Evolutionary conservation across 2,113 vertebrate species (phyloP).

Genomic region (Mastomys natalensis): DNA sequence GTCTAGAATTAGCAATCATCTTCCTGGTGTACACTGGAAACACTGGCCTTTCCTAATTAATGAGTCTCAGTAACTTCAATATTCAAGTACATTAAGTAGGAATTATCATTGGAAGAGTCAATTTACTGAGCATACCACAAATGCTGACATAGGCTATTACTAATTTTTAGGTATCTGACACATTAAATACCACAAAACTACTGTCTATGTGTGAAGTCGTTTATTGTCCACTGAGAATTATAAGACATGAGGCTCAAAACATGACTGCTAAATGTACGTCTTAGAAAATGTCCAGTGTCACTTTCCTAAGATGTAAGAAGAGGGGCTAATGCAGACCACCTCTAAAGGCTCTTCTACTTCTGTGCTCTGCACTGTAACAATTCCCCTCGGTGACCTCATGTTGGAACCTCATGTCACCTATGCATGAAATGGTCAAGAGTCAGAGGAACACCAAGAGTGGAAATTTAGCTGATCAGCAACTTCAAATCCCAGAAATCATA

Average conservation of each 20-base stretch:
- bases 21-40: not conserved
- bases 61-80: not conserved
- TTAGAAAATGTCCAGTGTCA: not conserved
- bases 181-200: slow-evolving; percentile 34
- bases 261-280: not conserved
- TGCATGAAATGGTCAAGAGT: slow-evolving; percentile 53
- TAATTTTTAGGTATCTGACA: slow-evolving; percentile 52
- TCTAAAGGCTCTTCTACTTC: not conserved
- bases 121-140: slow-evolving; percentile 33
- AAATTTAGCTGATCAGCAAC: slow-evolving; percentile 8
- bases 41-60: slow-evolving; percentile 28
- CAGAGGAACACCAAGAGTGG: not conserved
- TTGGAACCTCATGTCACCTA: slow-evolving; percentile 6
- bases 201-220: slow-evolving; percentile 35
- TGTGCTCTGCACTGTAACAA: not conserved
- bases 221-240: slow-evolving; percentile 44
- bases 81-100: slow-evolving; percentile 36
- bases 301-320: slow-evolving; percentile 19
- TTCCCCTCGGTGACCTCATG: not conserved
- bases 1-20: not conserved
- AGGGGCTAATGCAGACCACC: not conserved
- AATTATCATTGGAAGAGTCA: not conserved
- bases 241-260: slow-evolving; percentile 39
- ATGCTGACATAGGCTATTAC: slow-evolving; percentile 7
- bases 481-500: slow-evolving; percentile 49